Evolutionary conservation across 2,797 vertebrate genomes (phyloP).

Genomic region (Chloroceryle amazona): DNA sequence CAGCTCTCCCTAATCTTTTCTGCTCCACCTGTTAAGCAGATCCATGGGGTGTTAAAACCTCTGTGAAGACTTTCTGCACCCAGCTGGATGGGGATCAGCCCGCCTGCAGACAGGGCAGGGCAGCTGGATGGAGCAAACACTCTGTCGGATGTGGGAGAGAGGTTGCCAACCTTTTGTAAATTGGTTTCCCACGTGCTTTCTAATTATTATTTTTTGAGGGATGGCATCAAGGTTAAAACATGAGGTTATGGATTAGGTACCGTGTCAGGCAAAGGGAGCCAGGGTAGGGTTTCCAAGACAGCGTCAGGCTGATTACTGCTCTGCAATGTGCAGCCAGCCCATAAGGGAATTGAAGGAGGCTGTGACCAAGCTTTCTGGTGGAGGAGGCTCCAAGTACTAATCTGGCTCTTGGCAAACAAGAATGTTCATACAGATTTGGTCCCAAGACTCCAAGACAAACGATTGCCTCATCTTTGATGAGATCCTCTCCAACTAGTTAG

Average conservation of each 20-base stretch:
- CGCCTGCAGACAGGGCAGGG: fast-evolving
- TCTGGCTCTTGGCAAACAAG: not conserved
- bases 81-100: not conserved
- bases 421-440: not conserved
- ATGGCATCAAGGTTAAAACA: not conserved
- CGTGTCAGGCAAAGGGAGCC: not conserved
- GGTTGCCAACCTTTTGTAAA: not conserved
- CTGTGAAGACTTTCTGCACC: not conserved
- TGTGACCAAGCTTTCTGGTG: not conserved
- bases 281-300: not conserved
- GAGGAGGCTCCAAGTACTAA: not conserved
- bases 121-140: not conserved
- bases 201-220: not conserved
- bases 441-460: not conserved
- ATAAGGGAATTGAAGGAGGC: not conserved
- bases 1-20: not conserved
- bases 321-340: fast-evolving
- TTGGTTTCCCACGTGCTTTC: not conserved
- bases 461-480: not conserved
- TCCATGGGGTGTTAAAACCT: not conserved
- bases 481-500: not conserved
- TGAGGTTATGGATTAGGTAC: not conserved
- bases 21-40: not conserved
- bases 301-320: fast-evolving
- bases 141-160: not conserved